These are phyloP conservation scores for Lycodopsis pacificus DNA, from an alignment of 2,797 vertebrate species.

Conservation along the genomic window DNA sequence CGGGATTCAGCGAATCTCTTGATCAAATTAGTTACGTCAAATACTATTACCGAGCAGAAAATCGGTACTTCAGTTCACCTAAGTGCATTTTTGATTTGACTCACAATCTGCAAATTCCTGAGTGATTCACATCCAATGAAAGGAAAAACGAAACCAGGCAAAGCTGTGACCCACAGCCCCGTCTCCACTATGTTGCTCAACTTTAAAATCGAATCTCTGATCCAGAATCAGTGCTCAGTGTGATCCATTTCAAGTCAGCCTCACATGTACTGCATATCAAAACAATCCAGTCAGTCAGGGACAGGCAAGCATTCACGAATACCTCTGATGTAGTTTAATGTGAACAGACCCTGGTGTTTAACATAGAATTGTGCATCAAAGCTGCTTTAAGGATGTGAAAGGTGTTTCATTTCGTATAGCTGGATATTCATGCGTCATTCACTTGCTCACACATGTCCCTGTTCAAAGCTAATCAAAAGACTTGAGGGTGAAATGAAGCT, in stretches of 20 bases:
- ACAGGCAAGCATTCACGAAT: conserved; percentile 28
- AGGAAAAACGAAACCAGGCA: conserved; percentile 24
- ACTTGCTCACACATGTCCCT: conserved; percentile 30
- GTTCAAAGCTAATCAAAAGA: conserved; percentile 60
- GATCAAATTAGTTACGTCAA: conserved; percentile 67
- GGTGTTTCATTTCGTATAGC: conserved; percentile 43
- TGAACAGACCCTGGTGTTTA: conserved; percentile 31
- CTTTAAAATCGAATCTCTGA: conserved; percentile 37
- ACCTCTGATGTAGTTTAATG: conserved; percentile 31
- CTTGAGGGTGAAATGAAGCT: conserved; percentile 38
- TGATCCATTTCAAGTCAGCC: conserved; percentile 21
- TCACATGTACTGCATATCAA: conserved; percentile 24
- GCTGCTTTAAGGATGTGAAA: conserved; percentile 33
- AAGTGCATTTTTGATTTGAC: conserved; percentile 73
- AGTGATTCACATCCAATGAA: conserved; percentile 24
- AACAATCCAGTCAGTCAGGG: conserved; percentile 17
- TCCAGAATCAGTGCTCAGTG: conserved; percentile 18
- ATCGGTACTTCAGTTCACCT: conserved; percentile 84
- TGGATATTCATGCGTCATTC: conserved; percentile 53
- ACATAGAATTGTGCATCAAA: conserved; percentile 33
- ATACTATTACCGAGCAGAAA: conserved; percentile 73
- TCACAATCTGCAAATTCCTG: conserved; percentile 26
- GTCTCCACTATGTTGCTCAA: conserved; percentile 47
- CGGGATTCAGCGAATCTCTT: conserved; percentile 48
- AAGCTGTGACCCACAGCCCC: conserved; percentile 25